Base-by-base conservation (phyloP, 2,888 invertebrate species). In the Tachina grossa region DNA sequence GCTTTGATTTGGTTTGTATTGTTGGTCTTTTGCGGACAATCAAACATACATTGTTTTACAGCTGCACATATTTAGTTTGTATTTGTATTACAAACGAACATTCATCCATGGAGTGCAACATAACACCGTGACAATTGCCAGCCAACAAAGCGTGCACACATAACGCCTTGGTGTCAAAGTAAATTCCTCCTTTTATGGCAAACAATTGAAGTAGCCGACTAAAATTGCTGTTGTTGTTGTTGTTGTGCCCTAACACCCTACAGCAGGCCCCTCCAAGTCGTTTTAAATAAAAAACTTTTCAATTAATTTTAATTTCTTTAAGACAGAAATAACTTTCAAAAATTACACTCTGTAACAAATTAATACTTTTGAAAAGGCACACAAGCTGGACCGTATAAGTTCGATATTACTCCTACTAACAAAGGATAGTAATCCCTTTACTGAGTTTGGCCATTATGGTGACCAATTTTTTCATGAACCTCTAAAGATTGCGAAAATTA, bases 131-230 rank as follows among this genome's bases (percentile, higher is more conserved):
- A 87, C 85, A 87, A 84, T 84, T 81, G 84, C 78, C 41, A 82
- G 69, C 85, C 72, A 72, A 78, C 71, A 80, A 85, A 85, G 85
- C 76, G 79, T 83, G 78, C 76, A 79, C 83, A 87, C 69, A 84
- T 81, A 84, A 87, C 79, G 86, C 87, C 86, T 86, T 84, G 82
- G 88, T 88, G 88, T 87, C 87, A 88, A 87, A 86, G 87, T 87
- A 85, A 87, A 87, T 84, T 85, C 87, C 74, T 83, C 87, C 88
- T 85, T 88, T 88, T 88, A 88, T 86, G 86, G 88, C 74, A 65
- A n/a, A 65, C 86, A 71, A 87, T 88, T 88, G 88, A 87, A 85
- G 87, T 88, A 87, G 87, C 88, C 88, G 88, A 83, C 82, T 39
- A 68, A 74, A 78, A 61, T 78, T 80, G 77, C 49, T 80, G 82